phyloP scores from a whole-genome alignment of 2,888 invertebrate genomes.

The Reticulitermes lucifugus region DNA sequence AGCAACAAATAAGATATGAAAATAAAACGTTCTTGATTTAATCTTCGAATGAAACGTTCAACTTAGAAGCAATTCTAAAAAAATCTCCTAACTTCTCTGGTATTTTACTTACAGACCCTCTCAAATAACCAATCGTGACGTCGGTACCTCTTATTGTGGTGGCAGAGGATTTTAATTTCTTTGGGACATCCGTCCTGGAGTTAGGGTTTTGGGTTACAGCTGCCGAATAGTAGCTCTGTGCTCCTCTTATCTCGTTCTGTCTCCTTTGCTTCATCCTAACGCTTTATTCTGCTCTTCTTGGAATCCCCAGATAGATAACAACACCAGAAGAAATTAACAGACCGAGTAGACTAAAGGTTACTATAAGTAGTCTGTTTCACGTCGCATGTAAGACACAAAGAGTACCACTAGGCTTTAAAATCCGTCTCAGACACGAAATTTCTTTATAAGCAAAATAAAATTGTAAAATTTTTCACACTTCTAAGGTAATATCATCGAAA shows the following conservation, averaged over 20 bases:
- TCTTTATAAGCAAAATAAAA: too few relatives aligned
- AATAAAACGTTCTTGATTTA: too few relatives aligned
- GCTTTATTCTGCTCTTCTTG: neutral
- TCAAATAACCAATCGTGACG: neutral
- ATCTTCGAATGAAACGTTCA: too few relatives aligned
- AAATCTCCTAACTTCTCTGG: neutral
- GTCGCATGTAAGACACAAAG: too few relatives aligned
- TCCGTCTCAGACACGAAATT: too few relatives aligned
- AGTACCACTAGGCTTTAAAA: too few relatives aligned
- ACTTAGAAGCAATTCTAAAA: neutral
- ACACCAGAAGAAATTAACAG: neutral
- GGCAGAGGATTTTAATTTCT: neutral
- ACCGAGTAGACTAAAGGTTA: too few relatives aligned
- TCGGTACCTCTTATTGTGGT: neutral
- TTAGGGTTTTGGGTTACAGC: too few relatives aligned
- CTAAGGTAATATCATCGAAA: too few relatives aligned
- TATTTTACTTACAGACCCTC: neutral
- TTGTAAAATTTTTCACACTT: too few relatives aligned
- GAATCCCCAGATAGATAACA: constrained; percentile 1
- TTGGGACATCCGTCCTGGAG: neutral
- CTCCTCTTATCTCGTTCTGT: neutral
- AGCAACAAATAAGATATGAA: too few relatives aligned
- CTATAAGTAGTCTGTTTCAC: too few relatives aligned
- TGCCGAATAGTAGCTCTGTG: neutral
- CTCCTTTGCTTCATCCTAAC: neutral